Conservation (phyloP, 1,140 invertebrate species). For the Gonioctena quinquepunctata region DNA sequence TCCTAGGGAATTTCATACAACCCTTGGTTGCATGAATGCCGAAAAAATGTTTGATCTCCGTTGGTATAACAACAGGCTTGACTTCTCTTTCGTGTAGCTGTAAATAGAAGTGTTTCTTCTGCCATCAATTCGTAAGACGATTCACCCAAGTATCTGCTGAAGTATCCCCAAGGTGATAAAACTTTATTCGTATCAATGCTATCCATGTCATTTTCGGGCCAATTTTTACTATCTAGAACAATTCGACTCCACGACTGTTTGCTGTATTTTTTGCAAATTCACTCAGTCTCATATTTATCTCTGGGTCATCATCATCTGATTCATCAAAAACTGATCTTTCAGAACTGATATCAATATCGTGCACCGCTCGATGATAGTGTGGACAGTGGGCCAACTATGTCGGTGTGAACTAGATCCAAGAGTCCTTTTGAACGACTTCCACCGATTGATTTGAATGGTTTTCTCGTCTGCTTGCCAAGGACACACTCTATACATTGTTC, state of each 20-base stretch:
- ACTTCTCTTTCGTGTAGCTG: not conserved
- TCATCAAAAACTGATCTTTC: not conserved
- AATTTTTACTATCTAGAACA: not conserved
- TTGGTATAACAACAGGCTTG: not conserved
- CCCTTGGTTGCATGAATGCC: not conserved
- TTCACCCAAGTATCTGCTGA: not conserved
- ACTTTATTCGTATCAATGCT: not conserved
- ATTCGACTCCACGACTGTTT: not conserved
- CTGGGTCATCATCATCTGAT: not conserved
- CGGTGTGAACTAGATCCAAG: too few relatives aligned
- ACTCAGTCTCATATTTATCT: not conserved
- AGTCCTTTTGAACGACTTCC: too few relatives aligned
- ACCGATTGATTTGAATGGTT: too few relatives aligned
- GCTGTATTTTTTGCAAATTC: not conserved
- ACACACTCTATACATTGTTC: too few relatives aligned
- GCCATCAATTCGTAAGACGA: not conserved
- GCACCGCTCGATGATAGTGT: too few relatives aligned
- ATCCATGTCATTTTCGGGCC: not conserved
- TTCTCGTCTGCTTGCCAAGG: too few relatives aligned
- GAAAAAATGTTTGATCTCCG: not conserved
- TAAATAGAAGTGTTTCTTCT: not conserved
- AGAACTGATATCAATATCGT: not conserved
- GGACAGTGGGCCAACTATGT: too few relatives aligned
- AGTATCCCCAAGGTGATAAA: not conserved
- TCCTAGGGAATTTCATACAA: constrained; percentile 8